Evolutionary conservation across 2,797 vertebrate species (phyloP).

Genomic region (Sebastes diaconus): DNA sequence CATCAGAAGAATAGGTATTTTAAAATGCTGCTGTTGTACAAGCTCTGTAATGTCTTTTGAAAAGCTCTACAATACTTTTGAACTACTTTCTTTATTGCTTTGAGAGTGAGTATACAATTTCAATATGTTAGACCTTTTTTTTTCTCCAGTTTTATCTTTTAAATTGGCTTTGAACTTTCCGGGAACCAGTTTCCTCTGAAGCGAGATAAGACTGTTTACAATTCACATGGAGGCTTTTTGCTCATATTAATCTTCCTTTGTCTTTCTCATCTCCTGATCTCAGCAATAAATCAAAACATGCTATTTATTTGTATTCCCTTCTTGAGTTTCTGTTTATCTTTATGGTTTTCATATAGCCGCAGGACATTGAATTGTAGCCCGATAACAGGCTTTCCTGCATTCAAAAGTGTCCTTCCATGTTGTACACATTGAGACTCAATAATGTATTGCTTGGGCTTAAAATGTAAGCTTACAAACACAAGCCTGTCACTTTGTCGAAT

Average conservation of each 20-base stretch:
- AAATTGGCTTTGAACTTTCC: neutral
- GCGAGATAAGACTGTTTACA: constrained; percentile 10
- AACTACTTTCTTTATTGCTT: neutral
- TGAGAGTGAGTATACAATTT: neutral
- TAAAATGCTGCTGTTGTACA: neutral
- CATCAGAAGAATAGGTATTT: neutral
- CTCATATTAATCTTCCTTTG: neutral
- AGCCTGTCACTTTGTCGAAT: neutral
- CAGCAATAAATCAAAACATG: constrained; percentile 3
- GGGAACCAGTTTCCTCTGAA: neutral
- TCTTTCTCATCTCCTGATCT: neutral
- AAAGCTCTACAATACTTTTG: neutral
- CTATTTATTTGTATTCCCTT: neutral
- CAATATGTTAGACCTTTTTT: neutral
- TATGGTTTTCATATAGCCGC: neutral
- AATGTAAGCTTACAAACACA: neutral
- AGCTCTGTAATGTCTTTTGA: neutral
- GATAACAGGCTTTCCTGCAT: neutral
- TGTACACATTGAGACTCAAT: neutral
- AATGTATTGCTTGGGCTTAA: neutral
- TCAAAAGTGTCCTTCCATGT: neutral
- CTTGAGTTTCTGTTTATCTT: constrained; percentile 5
- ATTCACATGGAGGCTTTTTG: neutral
- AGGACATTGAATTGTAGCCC: neutral
- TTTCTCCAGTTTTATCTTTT: neutral